Conservation (phyloP, 2,797 vertebrate genomes). For the Rhynchonycteris naso region DNA sequence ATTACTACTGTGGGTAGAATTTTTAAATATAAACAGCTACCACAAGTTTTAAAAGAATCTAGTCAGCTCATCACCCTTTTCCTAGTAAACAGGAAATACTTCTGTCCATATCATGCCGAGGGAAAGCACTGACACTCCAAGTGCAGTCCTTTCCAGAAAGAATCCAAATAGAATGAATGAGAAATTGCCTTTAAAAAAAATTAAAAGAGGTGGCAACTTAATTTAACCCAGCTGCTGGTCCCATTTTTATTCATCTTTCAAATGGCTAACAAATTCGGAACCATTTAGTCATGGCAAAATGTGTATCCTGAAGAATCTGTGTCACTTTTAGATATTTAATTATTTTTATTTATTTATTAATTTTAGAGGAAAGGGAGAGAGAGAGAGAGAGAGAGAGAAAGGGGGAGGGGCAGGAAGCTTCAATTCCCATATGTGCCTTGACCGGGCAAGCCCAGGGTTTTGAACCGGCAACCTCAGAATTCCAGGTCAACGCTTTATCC, state of each 20-base stretch:
- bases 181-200: constrained; percentile 50
- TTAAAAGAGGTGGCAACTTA: background rate
- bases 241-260: constrained; percentile 42
- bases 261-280: constrained; percentile 48
- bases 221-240: constrained; percentile 40
- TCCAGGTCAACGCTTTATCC: too few relatives aligned
- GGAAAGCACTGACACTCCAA: background rate
- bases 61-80: background rate
- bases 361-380: too few relatives aligned
- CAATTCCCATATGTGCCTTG: too few relatives aligned
- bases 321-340: too few relatives aligned
- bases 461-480: too few relatives aligned
- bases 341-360: too few relatives aligned
- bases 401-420: too few relatives aligned
- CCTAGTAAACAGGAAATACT: constrained; percentile 22
- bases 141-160: background rate
- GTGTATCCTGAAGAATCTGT: background rate
- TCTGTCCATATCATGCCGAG: background rate
- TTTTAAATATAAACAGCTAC: background rate
- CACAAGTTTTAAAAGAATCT: background rate
- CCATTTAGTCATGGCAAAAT: background rate
- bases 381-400: too few relatives aligned
- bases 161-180: constrained; percentile 27
- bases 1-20: background rate
- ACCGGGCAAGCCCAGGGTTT: too few relatives aligned